Percentiles rank a stretch among this genome's conserved stretches.
Evolutionary conservation across 2,113 vertebrate genomes (phyloP).

Genomic region (Notarius quadriscutis): DNA sequence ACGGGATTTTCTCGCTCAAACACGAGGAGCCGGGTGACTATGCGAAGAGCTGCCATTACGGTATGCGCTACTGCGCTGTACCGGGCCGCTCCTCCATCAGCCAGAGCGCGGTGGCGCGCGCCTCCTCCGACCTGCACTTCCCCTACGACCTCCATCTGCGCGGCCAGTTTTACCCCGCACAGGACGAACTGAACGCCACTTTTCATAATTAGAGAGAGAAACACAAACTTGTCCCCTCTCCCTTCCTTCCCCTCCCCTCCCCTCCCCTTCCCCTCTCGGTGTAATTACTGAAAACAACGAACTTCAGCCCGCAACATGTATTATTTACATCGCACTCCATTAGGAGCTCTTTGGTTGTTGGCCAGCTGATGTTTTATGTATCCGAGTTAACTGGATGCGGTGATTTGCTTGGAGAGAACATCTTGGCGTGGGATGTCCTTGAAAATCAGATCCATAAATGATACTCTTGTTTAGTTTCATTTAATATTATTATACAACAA

Average conservation of each 20-base stretch:
- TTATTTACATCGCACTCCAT: slow-evolving; percentile 44
- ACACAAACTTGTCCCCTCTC: slow-evolving; percentile 15
- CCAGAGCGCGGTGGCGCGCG: slow-evolving; percentile 76
- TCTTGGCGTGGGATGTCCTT: slow-evolving; percentile 33
- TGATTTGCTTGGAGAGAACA: slow-evolving; percentile 39
- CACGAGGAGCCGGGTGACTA: slow-evolving; percentile 90
- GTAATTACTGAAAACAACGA: slow-evolving; percentile 51
- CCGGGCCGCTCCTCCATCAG: slow-evolving; percentile 83
- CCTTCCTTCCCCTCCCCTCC: neutral
- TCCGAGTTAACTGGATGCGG: slow-evolving; percentile 43
- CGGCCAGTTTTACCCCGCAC: slow-evolving; percentile 85
- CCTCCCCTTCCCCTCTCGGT: slow-evolving; percentile 13
- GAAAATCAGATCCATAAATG: neutral
- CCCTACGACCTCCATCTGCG: slow-evolving; percentile 90
- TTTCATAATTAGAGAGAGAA: slow-evolving; percentile 83
- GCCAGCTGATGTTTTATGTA: slow-evolving; percentile 50
- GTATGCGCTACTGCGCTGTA: slow-evolving; percentile 89
- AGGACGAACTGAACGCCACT: slow-evolving; percentile 90
- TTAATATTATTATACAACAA: neutral
- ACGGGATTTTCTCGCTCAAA: slow-evolving; percentile 94
- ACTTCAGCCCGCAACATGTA: slow-evolving; percentile 43
- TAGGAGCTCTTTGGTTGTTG: slow-evolving; percentile 41
- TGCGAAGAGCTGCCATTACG: slow-evolving; percentile 90
- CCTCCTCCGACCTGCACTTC: slow-evolving; percentile 82
- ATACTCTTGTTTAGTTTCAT: slow-evolving; percentile 1